phyloP scores from a whole-genome alignment of 2,888 invertebrate genomes.

The Phytoseiulus persimilis region DNA sequence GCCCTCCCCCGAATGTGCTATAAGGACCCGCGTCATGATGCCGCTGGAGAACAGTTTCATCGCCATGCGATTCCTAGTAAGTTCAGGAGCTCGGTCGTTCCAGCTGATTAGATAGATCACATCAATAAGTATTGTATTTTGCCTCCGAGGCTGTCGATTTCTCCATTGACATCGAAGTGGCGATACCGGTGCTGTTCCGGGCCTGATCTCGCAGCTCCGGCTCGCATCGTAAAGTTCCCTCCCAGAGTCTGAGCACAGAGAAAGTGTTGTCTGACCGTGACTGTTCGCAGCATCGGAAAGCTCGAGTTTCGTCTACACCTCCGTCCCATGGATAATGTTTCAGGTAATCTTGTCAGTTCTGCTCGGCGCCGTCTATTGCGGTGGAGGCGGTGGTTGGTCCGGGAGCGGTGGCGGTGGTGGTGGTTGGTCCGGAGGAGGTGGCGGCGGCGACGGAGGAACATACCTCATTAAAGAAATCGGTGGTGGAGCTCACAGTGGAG shows the following conservation, averaged over 20 bases:
- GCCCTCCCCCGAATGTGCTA: not conserved
- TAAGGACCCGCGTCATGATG: not conserved
- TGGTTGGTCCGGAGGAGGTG: not conserved
- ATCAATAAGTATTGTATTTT: no score
- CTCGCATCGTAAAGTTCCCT: no score
- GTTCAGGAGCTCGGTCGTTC: not conserved
- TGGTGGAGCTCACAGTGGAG: conserved; percentile 17
- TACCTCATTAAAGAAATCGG: conserved; percentile 31
- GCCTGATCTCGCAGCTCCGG: no score
- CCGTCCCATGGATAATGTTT: not conserved
- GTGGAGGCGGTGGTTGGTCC: conserved; percentile 24
- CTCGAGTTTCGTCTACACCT: no score
- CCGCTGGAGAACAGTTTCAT: not conserved
- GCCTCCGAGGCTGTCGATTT: no score
- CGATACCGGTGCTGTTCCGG: no score
- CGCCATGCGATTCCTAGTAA: not conserved
- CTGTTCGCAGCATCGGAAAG: no score
- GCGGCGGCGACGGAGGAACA: not conserved
- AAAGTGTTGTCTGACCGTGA: no score
- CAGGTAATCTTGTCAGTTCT: conserved; percentile 15
- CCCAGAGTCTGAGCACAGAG: no score
- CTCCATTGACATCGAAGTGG: no score
- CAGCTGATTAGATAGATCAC: no score
- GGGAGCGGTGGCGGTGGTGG: not conserved
- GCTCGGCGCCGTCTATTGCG: not conserved